Conservation (phyloP, 1,140 invertebrate species). For the Apis dorsata region DNA sequence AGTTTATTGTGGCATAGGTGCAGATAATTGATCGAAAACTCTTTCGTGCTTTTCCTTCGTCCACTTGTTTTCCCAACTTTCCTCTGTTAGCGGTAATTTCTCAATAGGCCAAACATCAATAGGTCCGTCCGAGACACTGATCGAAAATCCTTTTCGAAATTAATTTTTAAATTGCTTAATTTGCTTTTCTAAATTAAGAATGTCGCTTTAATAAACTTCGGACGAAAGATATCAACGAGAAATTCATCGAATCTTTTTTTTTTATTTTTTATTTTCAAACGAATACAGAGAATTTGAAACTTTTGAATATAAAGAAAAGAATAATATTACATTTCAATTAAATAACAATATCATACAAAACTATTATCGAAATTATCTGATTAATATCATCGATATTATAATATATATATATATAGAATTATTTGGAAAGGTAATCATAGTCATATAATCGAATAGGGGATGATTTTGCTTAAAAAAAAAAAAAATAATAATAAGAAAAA, state of each 20-base stretch:
- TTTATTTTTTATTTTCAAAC: not conserved
- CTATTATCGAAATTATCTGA: too few relatives aligned
- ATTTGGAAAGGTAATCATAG: too few relatives aligned
- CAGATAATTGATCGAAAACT: conserved; percentile 58
- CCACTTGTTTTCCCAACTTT: conserved; percentile 40
- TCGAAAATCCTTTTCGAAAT: not conserved
- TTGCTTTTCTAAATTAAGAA: not conserved
- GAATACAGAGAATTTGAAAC: not conserved
- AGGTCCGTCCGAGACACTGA: not conserved
- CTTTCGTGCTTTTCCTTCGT: not conserved
- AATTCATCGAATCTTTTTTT: not conserved
- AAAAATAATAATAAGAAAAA: too few relatives aligned
- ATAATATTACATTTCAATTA: too few relatives aligned
- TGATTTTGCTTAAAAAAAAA: too few relatives aligned
- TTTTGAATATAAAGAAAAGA: too few relatives aligned
- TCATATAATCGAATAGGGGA: too few relatives aligned
- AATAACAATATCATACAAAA: too few relatives aligned
- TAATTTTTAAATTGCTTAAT: not conserved
- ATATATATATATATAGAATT: too few relatives aligned
- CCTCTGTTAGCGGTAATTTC: conserved; percentile 1
- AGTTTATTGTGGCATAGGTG: conserved; percentile 58
- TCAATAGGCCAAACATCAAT: not conserved
- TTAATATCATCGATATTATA: too few relatives aligned
- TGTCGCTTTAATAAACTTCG: not conserved
- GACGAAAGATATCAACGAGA: not conserved